Base-by-base conservation (phyloP, 2,797 vertebrate species). In the Molossus molossus region DNA sequence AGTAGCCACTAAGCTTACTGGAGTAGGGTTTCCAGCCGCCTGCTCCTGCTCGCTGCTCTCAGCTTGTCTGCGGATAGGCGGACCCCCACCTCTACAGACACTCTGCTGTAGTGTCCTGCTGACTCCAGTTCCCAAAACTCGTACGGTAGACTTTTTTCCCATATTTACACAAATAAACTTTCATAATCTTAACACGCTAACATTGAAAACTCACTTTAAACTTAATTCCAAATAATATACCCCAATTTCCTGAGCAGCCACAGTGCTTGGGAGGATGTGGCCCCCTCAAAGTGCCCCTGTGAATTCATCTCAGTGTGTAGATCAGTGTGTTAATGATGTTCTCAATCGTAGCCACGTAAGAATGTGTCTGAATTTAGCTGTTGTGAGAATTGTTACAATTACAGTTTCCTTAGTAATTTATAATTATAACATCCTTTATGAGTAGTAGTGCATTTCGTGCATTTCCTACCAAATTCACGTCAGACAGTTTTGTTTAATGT, bases 201-300 rank as follows among this genome's bases (percentile, higher is more conserved):
- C 90, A 93, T n/a, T 93, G 37, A 96, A 92, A 92, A 85, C 29
- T 92, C 27, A 83, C 37, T 91, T 95, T 70, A 29, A 94, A 85
- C 5, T 0, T 73, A 85, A 77, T 94, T 94, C 55, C 55, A 79
- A 53, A 95, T 21, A 53, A 95, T 77, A 69, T 90, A 87, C 23
- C 55, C 29, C 11, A 48, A 37, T 87, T 67, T 90, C 57, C 67
- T 91, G 48, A 96, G 65, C 4, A 20, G 21, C 21, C 20, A 21
- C 37, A 37, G 50, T 21, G 15, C 17, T 2, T 75, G 10, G 29
- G 73, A 55, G 27, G 45, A n/a, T 45, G 18, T 55, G 62, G 5
- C 64, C 23, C 20, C 67, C 11, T 79, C 48, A 62, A 6, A 9
- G 21, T 62, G 50, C 79, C 37, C 81, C 45, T 85, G 40, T 64